Base-by-base conservation (phyloP, 2,888 invertebrate genomes). In the Himalopsyche anomala region DNA sequence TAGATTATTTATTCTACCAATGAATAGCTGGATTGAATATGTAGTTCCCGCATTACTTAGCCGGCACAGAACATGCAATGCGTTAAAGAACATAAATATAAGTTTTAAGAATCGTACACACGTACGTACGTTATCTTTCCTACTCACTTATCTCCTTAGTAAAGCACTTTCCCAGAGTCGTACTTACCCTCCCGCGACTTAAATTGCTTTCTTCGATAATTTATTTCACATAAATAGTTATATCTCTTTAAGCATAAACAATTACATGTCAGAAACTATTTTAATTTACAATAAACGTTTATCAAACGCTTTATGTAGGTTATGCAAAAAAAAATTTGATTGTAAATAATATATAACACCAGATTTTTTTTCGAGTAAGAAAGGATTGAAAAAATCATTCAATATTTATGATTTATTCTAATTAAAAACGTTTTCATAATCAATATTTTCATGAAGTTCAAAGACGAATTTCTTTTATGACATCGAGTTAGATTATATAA, bases 41-140 rank as follows among this genome's bases (percentile, higher is more conserved):
- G 19, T 19, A 6, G 51, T 28, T 19, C 28, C 28, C 19, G 62
- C 28, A 62, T 62, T 62, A 62, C 62, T 62, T 62, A 62, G 19
- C 62, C 8, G 19, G 62, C 19, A 62, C 4, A 62, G 4, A 62
- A 11, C 62, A 62, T 62, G 62, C 62, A n/a, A 62, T 62, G 19
- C 62, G 62, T 28, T 62, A 2, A 62, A n/a, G 28, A 62, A 62
- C 62, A 62, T 62, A 62, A 62, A 62, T 62, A 62, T 62, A 62
- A n/a, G 51, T 51, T 15, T 15, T 28, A 62, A 62, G 62, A 62
- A 62, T 62, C 28, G 62, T 11, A 62, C 62, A 62, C 62, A 62
- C 62, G 19, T 62, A 62, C 62, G 28, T 62, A 62, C 62, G 19
- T 19, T 62, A 19, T 62, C 62, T 62, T 62, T 62, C 5, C 62